These are phyloP conservation scores for Electrona antarctica DNA, from an alignment of 2,113 vertebrate genomes.

Conservation along the genomic window DNA sequence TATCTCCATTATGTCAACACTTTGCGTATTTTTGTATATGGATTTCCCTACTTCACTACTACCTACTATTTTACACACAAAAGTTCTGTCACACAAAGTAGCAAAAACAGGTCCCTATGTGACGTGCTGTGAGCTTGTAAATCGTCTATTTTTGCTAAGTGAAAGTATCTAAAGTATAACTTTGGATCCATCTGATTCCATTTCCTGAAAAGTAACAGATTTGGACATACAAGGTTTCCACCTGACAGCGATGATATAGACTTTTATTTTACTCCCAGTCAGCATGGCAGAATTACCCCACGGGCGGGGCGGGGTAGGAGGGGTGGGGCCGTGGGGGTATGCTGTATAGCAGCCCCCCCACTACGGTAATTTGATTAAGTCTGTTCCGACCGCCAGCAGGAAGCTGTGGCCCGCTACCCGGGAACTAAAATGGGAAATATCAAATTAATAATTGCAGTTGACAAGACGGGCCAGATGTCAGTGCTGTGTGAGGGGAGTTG, in stretches of 20 bases:
- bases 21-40: too few relatives aligned
- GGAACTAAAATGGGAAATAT: conserved; percentile 52
- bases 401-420: conserved; percentile 49
- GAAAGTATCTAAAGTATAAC: too few relatives aligned
- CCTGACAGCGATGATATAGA: neutral
- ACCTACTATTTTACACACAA: too few relatives aligned
- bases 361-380: conserved; percentile 72
- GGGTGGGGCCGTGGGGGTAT: conserved; percentile 51
- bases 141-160: too few relatives aligned
- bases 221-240: too few relatives aligned
- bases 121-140: too few relatives aligned
- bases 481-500: conserved; percentile 27
- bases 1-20: too few relatives aligned
- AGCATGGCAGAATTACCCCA: conserved; percentile 53
- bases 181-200: too few relatives aligned
- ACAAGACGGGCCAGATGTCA: conserved; percentile 67
- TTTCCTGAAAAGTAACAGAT: too few relatives aligned
- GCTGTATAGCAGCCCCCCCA: conserved; percentile 53
- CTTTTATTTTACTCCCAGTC: conserved; percentile 39
- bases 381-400: conserved; percentile 51
- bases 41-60: too few relatives aligned
- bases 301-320: conserved; percentile 43
- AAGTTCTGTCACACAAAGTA: too few relatives aligned
- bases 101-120: too few relatives aligned
- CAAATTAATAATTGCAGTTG: conserved; percentile 75